phyloP scores from a whole-genome alignment of 2,888 invertebrate genomes.

The Melitaea athalia region DNA sequence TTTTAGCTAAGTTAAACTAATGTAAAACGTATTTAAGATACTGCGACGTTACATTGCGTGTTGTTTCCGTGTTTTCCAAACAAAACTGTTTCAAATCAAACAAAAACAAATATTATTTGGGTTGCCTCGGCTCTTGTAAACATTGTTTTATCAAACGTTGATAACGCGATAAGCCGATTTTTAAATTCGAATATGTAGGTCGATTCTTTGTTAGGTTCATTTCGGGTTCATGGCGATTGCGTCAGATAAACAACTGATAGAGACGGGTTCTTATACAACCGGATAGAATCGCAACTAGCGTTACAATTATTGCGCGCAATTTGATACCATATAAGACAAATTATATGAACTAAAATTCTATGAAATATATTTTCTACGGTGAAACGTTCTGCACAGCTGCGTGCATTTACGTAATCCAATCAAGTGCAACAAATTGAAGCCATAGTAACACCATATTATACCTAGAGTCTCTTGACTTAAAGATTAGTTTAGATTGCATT shows the following conservation, averaged over 20 bases:
- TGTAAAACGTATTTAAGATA: not conserved
- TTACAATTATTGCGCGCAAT: constrained; percentile 49
- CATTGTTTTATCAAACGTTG: constrained; percentile 14
- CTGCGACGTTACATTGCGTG: not conserved
- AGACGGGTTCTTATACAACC: constrained; percentile 69
- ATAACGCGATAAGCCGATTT: constrained; percentile 19
- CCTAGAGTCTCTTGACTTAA: constrained; percentile 11
- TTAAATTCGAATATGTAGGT: constrained; percentile 30
- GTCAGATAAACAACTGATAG: constrained; percentile 50
- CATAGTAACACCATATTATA: constrained; percentile 9
- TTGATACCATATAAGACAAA: constrained; percentile 43
- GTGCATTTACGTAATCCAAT: constrained; percentile 56
- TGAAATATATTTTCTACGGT: constrained; percentile 23
- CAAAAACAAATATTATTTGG: constrained; percentile 9
- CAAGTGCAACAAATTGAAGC: constrained; percentile 24
- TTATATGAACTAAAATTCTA: constrained; percentile 48
- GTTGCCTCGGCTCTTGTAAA: constrained; percentile 10
- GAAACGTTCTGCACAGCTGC: constrained; percentile 25
- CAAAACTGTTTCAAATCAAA: not conserved
- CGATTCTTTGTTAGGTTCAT: constrained; percentile 26
- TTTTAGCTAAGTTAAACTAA: not conserved
- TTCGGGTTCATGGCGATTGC: constrained; percentile 48
- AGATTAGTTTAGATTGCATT: constrained; percentile 23
- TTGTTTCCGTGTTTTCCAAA: constrained; percentile 1
- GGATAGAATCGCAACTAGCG: constrained; percentile 65